Evolutionary conservation across 1,140 invertebrate genomes (phyloP).

Genomic region (Zaprionus gabonicus): DNA sequence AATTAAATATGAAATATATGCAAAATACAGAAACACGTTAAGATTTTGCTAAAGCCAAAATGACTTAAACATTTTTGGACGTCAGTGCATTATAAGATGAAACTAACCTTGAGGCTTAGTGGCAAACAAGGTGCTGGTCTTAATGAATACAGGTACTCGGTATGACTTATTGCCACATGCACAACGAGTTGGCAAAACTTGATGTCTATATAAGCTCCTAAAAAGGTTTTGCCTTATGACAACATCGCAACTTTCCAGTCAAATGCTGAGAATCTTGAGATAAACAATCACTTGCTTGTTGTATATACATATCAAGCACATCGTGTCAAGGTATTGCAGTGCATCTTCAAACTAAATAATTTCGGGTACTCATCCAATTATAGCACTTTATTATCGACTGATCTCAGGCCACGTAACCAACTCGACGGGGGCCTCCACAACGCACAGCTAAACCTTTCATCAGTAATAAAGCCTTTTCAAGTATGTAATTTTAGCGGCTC

Average conservation of each 20-base stretch:
- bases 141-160: conserved; percentile 28
- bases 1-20: conserved; percentile 50
- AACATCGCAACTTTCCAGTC: conserved; percentile 6
- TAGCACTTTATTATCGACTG: conserved; percentile 27
- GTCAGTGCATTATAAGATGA: conserved; percentile 40
- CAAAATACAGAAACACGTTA: conserved; percentile 55
- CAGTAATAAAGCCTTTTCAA: conserved; percentile 57
- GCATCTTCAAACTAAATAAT: conserved; percentile 16
- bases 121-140: conserved; percentile 17
- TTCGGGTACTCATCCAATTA: conserved; percentile 37
- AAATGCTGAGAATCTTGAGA: background rate
- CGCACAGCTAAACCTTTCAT: conserved; percentile 46
- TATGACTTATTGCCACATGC: conserved; percentile 33
- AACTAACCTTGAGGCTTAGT: conserved; percentile 44
- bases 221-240: background rate
- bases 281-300: background rate
- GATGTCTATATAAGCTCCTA: conserved; percentile 11
- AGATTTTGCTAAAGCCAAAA: conserved; percentile 53
- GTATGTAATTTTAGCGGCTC: conserved; percentile 38
- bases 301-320: background rate
- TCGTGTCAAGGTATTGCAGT: conserved; percentile 8
- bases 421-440: conserved; percentile 30
- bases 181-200: conserved; percentile 6
- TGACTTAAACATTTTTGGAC: conserved; percentile 27
- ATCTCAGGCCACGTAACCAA: conserved; percentile 12